phyloP scores from a whole-genome alignment of 2,797 vertebrate genomes.

The Neosilurus mollespiculum region DNA sequence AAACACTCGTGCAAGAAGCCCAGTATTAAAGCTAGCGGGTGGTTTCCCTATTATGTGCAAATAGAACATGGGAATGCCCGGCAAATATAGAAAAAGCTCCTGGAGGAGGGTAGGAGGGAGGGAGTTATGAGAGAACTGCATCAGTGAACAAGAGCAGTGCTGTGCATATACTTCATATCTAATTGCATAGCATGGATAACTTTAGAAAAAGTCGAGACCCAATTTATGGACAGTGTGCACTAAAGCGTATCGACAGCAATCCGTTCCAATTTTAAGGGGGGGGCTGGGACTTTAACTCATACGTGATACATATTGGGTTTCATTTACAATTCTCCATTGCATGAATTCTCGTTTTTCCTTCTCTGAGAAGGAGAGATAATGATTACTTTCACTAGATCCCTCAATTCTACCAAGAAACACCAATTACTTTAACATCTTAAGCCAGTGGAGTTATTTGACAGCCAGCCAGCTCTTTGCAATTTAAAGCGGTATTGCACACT shows the following conservation, averaged over 20 bases:
- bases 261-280: background rate
- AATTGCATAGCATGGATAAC: conserved; percentile 21
- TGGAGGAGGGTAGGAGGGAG: background rate
- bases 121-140: conserved; percentile 6
- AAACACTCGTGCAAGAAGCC: conserved; percentile 50
- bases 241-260: conserved; percentile 19
- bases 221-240: conserved; percentile 18
- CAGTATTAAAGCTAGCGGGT: conserved; percentile 53
- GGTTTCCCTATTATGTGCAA: conserved; percentile 43
- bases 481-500: background rate
- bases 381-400: conserved; percentile 11
- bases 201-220: conserved; percentile 22
- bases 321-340: conserved; percentile 19
- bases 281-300: background rate
- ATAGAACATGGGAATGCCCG: conserved; percentile 60
- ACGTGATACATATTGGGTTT: background rate
- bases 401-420: conserved; percentile 20
- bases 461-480: background rate
- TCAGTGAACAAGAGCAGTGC: conserved; percentile 8
- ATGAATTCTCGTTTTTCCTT: background rate
- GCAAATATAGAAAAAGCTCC: conserved; percentile 68
- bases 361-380: background rate
- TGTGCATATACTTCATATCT: conserved; percentile 8
- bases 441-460: conserved; percentile 5
- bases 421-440: conserved; percentile 18